phyloP scores from a whole-genome alignment of 1,140 invertebrate species.

The Drosophila kurseongensis region DNA sequence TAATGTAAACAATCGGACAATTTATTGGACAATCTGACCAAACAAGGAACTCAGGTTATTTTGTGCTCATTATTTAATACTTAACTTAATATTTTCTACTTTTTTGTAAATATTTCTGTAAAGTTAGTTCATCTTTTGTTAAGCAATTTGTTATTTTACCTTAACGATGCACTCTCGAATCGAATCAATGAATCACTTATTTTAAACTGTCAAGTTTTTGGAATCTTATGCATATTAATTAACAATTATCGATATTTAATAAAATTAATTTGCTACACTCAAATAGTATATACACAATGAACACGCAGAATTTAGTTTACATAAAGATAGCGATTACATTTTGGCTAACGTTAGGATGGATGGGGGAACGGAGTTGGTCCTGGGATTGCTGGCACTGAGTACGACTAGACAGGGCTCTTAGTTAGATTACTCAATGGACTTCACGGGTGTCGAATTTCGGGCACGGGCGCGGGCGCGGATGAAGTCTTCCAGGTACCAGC shows the following conservation, averaged over 20 bases:
- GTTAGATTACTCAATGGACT: slow-evolving; percentile 5
- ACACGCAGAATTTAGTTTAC: slow-evolving; percentile 54
- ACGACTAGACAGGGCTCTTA: not conserved
- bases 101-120: no score
- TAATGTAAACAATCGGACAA: no score
- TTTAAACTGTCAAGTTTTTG: slow-evolving; percentile 16
- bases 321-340: slow-evolving; percentile 40
- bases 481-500: slow-evolving; percentile 74
- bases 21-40: no score
- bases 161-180: not conserved
- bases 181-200: not conserved
- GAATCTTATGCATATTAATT: slow-evolving; percentile 63
- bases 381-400: slow-evolving; percentile 6
- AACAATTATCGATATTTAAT: slow-evolving; percentile 66
- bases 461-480: slow-evolving; percentile 35
- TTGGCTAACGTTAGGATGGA: slow-evolving; percentile 50
- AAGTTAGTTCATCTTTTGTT: no score
- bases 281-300: slow-evolving; percentile 75
- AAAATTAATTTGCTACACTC: slow-evolving; percentile 67
- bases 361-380: not conserved
- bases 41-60: no score
- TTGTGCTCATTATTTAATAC: no score
- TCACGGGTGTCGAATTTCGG: slow-evolving; percentile 44
- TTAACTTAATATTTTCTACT: no score
- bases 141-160: not conserved